Evolutionary conservation across 2,113 vertebrate species (phyloP).

Genomic region (Mellivora capensis): DNA sequence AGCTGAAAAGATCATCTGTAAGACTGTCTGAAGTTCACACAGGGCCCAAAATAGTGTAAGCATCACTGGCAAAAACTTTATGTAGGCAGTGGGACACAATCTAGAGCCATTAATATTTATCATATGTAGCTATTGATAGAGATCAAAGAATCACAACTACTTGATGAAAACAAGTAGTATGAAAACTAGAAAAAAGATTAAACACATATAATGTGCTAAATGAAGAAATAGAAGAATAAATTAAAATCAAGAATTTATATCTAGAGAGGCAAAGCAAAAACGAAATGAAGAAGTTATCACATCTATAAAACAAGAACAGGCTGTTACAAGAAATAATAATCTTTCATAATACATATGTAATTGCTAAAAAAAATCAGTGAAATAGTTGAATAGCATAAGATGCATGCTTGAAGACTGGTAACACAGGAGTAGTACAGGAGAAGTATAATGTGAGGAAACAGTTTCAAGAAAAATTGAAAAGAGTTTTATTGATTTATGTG

Average conservation of each 20-base stretch:
- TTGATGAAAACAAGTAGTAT: neutral
- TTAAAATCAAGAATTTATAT: neutral
- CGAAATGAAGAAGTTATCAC: neutral
- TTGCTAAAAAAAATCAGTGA: neutral
- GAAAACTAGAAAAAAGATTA: neutral
- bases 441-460: neutral
- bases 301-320: neutral
- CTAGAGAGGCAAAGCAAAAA: neutral
- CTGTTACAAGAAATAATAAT: neutral
- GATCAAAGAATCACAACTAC: neutral
- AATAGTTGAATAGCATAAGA: neutral
- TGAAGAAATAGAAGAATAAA: neutral
- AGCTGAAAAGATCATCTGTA: neutral
- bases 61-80: neutral
- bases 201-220: neutral
- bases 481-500: neutral
- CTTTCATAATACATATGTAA: neutral
- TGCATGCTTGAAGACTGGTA: neutral
- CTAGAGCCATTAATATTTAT: too few relatives aligned
- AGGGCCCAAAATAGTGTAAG: neutral
- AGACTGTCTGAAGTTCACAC: neutral
- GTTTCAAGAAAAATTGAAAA: neutral
- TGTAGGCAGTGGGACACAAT: rapidly evolving
- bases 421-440: rapidly evolving
- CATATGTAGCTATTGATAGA: neutral